These are phyloP conservation scores for Chionoecetes opilio DNA, from an alignment of 1,140 invertebrate species.

Conservation along the genomic window DNA sequence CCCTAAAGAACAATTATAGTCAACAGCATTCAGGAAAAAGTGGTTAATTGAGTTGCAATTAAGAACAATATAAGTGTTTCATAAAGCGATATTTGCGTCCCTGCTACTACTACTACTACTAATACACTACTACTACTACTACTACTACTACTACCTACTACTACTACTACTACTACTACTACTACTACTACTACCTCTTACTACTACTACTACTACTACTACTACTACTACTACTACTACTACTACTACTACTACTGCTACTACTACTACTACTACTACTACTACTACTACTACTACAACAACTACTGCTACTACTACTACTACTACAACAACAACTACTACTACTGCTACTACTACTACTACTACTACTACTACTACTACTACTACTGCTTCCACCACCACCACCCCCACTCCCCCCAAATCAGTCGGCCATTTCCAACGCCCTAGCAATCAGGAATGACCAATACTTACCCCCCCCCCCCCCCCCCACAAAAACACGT, in stretches of 20 bases:
- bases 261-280: slow-evolving; percentile 29
- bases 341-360: neutral
- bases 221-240: neutral
- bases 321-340: neutral
- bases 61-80: too few relatives aligned
- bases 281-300: neutral
- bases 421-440: too few relatives aligned
- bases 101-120: neutral
- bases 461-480: too few relatives aligned
- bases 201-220: neutral
- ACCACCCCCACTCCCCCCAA: neutral
- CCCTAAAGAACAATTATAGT: too few relatives aligned
- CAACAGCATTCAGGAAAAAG: too few relatives aligned
- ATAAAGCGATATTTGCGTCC: too few relatives aligned
- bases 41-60: too few relatives aligned
- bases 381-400: neutral
- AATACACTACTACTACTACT: neutral
- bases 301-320: neutral
- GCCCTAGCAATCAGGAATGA: too few relatives aligned
- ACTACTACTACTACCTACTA: neutral
- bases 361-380: neutral
- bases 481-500: neutral
- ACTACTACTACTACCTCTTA: neutral
- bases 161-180: slow-evolving; percentile 29
- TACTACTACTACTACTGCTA: neutral